These are phyloP conservation scores for Ctenosaura bakeri DNA, from an alignment of 2,797 vertebrate genomes.

Conservation along the genomic window DNA sequence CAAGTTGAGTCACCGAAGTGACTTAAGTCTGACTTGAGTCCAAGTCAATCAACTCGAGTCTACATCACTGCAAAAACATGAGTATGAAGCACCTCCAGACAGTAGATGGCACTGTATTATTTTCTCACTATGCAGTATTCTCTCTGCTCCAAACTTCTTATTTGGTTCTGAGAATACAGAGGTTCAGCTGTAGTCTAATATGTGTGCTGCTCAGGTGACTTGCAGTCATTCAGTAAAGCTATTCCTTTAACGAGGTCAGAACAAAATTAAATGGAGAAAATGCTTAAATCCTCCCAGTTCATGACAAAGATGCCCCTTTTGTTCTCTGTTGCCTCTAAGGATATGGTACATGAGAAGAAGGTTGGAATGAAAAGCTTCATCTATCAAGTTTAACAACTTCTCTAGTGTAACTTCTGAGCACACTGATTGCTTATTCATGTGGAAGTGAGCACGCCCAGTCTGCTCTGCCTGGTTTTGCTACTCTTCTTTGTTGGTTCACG, in stretches of 20 bases:
- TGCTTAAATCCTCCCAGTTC: constrained; percentile 50
- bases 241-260: constrained; percentile 14
- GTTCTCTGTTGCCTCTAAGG: constrained; percentile 57
- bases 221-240: neutral
- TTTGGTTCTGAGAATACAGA: neutral
- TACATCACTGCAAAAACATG: neutral
- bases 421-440: constrained; percentile 97
- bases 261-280: constrained; percentile 56
- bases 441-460: constrained; percentile 92
- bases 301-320: constrained; percentile 51
- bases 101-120: constrained; percentile 16
- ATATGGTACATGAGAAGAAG: constrained; percentile 55
- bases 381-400: constrained; percentile 91
- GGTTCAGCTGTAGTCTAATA: neutral
- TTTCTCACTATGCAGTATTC: neutral
- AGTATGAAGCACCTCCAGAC: constrained; percentile 16
- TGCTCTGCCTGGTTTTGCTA: constrained; percentile 87
- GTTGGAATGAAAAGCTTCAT: constrained; percentile 82
- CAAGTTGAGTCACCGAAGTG: too few relatives aligned
- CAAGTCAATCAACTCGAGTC: too few relatives aligned
- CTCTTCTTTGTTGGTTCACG: constrained; percentile 89
- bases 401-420: constrained; percentile 90
- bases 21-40: too few relatives aligned
- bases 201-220: neutral
- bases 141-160: neutral